Evolutionary conservation across 2,888 invertebrate genomes (phyloP).

Genomic region (Carcina quercana): DNA sequence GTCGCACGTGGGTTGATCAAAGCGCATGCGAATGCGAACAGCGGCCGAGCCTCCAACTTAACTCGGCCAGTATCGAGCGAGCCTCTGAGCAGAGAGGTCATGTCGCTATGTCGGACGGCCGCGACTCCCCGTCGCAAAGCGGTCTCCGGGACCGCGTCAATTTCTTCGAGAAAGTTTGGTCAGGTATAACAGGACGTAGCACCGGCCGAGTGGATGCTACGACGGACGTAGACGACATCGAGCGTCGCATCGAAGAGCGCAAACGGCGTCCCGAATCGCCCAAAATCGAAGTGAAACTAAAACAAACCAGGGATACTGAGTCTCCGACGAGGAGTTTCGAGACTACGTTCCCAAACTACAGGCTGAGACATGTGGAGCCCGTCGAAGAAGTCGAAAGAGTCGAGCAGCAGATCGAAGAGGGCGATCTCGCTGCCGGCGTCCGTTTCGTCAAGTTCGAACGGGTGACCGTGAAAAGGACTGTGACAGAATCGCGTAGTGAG

Average conservation of each 20-base stretch:
- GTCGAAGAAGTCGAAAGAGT: constrained; percentile 40
- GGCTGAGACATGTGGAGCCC: constrained; percentile 60
- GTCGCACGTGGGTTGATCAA: constrained; percentile 15
- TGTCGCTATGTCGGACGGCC: constrained; percentile 68
- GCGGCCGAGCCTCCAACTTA: constrained; percentile 18
- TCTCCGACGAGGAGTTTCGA: constrained; percentile 61
- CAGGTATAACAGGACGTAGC: constrained; percentile 67
- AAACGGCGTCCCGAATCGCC: constrained; percentile 70
- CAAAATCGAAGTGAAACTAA: constrained; percentile 76
- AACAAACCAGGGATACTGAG: constrained; percentile 69
- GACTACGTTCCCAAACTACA: constrained; percentile 53
- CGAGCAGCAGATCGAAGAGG: constrained; percentile 74
- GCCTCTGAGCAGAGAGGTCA: constrained; percentile 62
- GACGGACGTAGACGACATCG: constrained; percentile 76
- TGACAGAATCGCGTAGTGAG: constrained; percentile 61
- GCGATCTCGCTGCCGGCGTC: constrained; percentile 76
- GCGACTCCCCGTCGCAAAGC: constrained; percentile 68
- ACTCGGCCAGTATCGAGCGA: constrained; percentile 64
- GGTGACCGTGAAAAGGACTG: constrained; percentile 78
- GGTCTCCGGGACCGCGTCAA: constrained; percentile 82
- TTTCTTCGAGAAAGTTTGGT: constrained; percentile 88
- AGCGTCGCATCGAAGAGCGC: constrained; percentile 74
- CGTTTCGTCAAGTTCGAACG: constrained; percentile 83
- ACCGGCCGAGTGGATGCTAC: constrained; percentile 53
- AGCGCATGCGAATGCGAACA: constrained; percentile 18